phyloP scores from a whole-genome alignment of 2,797 vertebrate genomes.

The Salarias fasciatus region DNA sequence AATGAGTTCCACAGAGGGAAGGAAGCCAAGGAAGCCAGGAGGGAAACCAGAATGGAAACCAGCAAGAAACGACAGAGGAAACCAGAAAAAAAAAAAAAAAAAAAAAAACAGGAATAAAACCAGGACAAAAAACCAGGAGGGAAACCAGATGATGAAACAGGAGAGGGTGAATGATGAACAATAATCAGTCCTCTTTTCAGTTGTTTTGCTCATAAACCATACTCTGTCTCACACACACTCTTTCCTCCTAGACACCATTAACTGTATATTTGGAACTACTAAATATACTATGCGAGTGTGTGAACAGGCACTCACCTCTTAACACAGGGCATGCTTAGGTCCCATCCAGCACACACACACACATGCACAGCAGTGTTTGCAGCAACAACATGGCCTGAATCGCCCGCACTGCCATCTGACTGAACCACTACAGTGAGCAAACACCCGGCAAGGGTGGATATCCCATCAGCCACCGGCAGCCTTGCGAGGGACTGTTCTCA shows the following conservation, averaged over 20 bases:
- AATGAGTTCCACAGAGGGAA: no score
- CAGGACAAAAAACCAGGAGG: no score
- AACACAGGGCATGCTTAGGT: constrained; percentile 58
- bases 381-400: constrained; percentile 48
- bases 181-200: no score
- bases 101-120: no score
- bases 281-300: constrained; percentile 68
- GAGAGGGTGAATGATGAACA: no score
- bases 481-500: constrained; percentile 59
- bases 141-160: no score
- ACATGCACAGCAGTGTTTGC: constrained; percentile 28
- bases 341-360: constrained; percentile 34
- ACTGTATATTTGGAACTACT: constrained; percentile 67
- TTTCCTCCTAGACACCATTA: constrained; percentile 39
- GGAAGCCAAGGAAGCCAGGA: no score
- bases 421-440: constrained; percentile 53
- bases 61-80: no score
- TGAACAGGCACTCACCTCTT: constrained; percentile 75
- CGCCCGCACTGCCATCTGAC: constrained; percentile 35
- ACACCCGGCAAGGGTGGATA: constrained; percentile 58
- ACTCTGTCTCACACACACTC: constrained; percentile 37
- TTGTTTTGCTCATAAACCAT: no score
- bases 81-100: no score
- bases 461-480: constrained; percentile 67
- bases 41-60: no score